Percentiles rank a stretch among this genome's conserved stretches.
Conservation (phyloP, 2,888 invertebrate species). For the Pseudanteris insignis region DNA sequence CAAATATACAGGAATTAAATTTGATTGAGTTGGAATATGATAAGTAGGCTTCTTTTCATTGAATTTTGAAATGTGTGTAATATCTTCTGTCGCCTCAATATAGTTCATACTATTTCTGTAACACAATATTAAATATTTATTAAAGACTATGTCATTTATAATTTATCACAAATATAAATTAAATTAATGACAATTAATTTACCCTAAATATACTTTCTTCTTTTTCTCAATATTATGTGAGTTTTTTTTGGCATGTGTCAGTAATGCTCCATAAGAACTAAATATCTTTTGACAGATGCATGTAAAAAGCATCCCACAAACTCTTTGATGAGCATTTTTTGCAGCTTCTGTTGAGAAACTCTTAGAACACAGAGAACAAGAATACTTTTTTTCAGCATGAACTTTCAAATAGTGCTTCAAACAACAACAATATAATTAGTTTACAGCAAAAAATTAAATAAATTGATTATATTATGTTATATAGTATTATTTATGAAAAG, state of each 20-base stretch:
- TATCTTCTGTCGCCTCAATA: too few relatives aligned
- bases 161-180: too few relatives aligned
- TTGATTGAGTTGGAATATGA: constrained; percentile 20
- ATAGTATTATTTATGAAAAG: background rate
- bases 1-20: constrained; percentile 22
- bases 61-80: too few relatives aligned
- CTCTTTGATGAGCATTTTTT: constrained; percentile 60
- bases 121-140: background rate
- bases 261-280: constrained; percentile 63
- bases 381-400: constrained; percentile 64
- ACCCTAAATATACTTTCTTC: constrained; percentile 56
- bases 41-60: constrained; percentile 22
- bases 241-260: constrained; percentile 64
- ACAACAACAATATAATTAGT: constrained; percentile 3
- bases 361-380: constrained; percentile 61
- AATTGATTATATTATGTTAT: too few relatives aligned
- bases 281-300: constrained; percentile 62
- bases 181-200: constrained; percentile 21
- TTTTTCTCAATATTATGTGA: constrained; percentile 59
- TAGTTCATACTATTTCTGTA: too few relatives aligned
- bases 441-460: background rate
- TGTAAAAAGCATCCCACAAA: constrained; percentile 62
- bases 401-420: constrained; percentile 66
- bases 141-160: too few relatives aligned
- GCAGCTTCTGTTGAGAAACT: constrained; percentile 64